Percentiles rank a stretch among this genome's conserved stretches.
These are phyloP conservation scores for Agrochola litura DNA, from an alignment of 2,888 invertebrate species.

Conservation along the genomic window DNA sequence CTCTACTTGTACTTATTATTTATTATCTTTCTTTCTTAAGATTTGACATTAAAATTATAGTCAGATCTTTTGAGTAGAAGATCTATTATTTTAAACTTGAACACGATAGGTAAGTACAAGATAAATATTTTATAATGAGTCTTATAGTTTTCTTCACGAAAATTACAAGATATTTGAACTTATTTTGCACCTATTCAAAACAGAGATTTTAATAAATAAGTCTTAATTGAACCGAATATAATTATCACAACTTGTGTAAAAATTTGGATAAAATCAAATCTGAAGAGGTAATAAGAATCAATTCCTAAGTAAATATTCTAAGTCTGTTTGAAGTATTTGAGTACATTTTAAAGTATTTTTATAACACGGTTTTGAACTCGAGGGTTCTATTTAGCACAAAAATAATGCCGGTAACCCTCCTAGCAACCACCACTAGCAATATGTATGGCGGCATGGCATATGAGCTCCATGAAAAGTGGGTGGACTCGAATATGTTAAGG, in stretches of 20 bases:
- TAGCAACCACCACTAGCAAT: too few species aligned
- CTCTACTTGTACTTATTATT: background rate
- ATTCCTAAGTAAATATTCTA: background rate
- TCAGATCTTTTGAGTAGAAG: constrained; percentile 10
- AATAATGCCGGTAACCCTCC: background rate
- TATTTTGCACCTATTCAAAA: background rate
- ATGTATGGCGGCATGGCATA: background rate
- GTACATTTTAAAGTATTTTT: too few species aligned
- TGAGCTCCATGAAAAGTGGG: background rate
- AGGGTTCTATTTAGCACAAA: background rate
- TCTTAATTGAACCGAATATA: constrained; percentile 10
- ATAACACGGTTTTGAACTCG: background rate
- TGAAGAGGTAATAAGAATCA: background rate
- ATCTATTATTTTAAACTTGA: constrained; percentile 21
- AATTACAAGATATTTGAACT: background rate
- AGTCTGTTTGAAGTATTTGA: background rate
- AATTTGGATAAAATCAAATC: constrained; percentile 29
- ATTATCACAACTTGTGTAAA: constrained; percentile 3
- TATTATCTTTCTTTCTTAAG: constrained; percentile 17
- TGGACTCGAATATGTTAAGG: background rate
- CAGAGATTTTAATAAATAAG: constrained; percentile 8
- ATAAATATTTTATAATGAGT: background rate
- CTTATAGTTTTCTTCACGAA: background rate
- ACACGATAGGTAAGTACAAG: constrained; percentile 2
- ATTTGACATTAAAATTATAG: constrained; percentile 31